A percentile compares a stretch with the other conserved stretches of the same genome.
These are phyloP conservation scores for Stomatorhinus walkeri DNA, from an alignment of 2,797 vertebrate genomes.

Conservation along the genomic window DNA sequence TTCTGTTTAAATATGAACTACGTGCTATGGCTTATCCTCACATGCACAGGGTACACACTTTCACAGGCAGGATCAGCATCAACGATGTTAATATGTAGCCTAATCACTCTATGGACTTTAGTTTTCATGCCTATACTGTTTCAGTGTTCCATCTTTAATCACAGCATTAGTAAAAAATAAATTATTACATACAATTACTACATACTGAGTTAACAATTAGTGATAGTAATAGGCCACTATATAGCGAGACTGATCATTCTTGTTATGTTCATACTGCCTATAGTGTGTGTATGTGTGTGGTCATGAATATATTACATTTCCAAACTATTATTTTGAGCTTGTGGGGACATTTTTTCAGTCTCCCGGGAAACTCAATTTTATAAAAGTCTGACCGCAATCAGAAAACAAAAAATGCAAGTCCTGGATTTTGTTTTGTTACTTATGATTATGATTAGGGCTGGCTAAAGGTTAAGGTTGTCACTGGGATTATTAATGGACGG, in stretches of 20 bases:
- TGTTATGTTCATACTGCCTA: not conserved
- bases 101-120: not conserved
- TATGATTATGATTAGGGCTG: not conserved
- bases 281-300: not conserved
- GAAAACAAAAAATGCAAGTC: not conserved
- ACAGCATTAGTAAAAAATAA: not conserved
- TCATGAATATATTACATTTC: not conserved
- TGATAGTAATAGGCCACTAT: not conserved
- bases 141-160: not conserved
- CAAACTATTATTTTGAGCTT: not conserved
- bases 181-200: not conserved
- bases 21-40: not conserved
- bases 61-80: not conserved
- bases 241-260: not conserved
- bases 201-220: not conserved
- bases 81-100: conserved; percentile 14
- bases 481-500: not conserved
- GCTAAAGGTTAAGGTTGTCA: not conserved
- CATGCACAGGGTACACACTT: not conserved
- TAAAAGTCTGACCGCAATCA: not conserved
- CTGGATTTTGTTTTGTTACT: not conserved
- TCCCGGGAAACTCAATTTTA: not conserved
- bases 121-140: not conserved
- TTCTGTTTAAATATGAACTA: conserved; percentile 1
- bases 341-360: not conserved